These are phyloP conservation scores for Parthenolecanium corni DNA, from an alignment of 2,888 invertebrate genomes.

Conservation along the genomic window DNA sequence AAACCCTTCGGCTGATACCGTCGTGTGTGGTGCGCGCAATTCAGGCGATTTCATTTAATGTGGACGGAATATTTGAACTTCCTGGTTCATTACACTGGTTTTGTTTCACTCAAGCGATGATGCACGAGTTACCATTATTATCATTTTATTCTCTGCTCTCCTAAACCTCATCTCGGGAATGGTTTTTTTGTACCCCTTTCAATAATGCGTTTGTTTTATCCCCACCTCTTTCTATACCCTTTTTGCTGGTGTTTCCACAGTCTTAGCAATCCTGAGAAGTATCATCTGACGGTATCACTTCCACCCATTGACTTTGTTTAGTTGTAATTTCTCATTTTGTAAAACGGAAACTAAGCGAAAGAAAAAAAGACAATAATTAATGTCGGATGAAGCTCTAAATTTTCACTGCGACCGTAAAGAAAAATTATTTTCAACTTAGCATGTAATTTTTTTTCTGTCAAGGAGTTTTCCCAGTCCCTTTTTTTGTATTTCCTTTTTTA, in stretches of 20 bases:
- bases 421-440: conserved; percentile 1
- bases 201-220: neutral
- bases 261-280: neutral
- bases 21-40: too few relatives aligned
- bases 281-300: neutral
- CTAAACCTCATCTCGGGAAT: neutral
- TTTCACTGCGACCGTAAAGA: neutral
- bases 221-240: neutral
- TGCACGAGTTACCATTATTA: neutral
- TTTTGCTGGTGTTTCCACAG: neutral
- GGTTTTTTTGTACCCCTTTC: neutral
- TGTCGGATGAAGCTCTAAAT: neutral
- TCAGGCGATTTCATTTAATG: neutral
- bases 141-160: neutral
- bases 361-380: neutral
- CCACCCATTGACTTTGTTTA: conserved; percentile 2
- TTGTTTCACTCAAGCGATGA: neutral
- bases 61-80: neutral
- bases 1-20: too few relatives aligned
- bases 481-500: too few relatives aligned
- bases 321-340: neutral
- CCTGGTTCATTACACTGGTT: neutral
- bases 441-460: neutral
- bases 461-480: neutral
- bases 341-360: neutral